Evolutionary conservation across 2,888 invertebrate species (phyloP), one percentile per base, ranked within the genome.

Genomic region (Luperina nickerlii): DNA sequence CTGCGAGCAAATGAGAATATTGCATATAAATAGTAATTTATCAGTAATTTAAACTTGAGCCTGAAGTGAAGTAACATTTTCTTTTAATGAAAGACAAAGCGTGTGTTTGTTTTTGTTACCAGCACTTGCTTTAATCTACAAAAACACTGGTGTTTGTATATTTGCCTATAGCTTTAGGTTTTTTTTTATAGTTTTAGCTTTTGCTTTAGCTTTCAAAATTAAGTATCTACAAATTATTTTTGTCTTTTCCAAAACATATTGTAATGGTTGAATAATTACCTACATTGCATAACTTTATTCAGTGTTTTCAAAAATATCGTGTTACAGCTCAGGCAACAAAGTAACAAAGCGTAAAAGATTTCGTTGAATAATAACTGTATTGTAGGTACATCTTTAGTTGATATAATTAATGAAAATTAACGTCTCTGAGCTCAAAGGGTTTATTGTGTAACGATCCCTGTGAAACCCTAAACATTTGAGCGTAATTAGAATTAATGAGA

Each of bases 401-500:
- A 77, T 68, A 79, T 89, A 90, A 89, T 88, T 90, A 91, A 90
- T 91, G 89, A 89, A 88, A 91, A 91, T 90, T 88, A 90, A 90
- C 90, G 88, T 87, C 85, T 84, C 85, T 84, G 82, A 87, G 89
- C 88, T 91, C 90, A 92, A 91, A 91, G 90, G 90, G 90, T 89
- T 90, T 90, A 91, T 88, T 89, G 88, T 91, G 83, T 86, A 90
- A 90, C 89, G 90, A 89, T 91, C 90, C 83, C 90, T 90, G 90
- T 91, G 91, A 93, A 94, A 93, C 92, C 91, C 90, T 89, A 91
- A 93, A 93, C 91, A 92, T 93, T 94, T 93, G 92, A 90, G 91
- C 89, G 91, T 94, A 94, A 95, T 95, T 95, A 94, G 91, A 93
- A 94, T 94, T 95, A 95, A 95, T 93, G 94, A 95, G 94, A 94